Percentiles rank a stretch among this genome's conserved stretches.
Evolutionary conservation across 2,797 vertebrate species (phyloP).

Genomic region (Delichon dasypus): DNA sequence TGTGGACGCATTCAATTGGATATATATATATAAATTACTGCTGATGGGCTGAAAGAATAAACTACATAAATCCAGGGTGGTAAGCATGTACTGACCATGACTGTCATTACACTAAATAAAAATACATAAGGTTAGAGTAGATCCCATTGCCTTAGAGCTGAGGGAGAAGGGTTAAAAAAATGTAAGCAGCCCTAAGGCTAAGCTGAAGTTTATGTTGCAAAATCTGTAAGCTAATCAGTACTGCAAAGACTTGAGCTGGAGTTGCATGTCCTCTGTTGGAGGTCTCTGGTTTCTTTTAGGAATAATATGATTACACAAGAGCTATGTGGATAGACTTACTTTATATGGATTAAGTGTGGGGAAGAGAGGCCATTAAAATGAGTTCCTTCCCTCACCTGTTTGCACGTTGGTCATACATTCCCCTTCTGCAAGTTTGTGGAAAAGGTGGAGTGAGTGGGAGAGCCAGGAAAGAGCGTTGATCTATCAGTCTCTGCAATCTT

Average conservation of each 20-base stretch:
- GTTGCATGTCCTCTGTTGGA: neutral
- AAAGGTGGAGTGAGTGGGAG: neutral
- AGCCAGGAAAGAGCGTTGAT: neutral
- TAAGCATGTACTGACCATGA: neutral
- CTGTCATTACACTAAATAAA: neutral
- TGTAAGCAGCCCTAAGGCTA: neutral
- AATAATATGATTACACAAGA: neutral
- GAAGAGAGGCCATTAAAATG: neutral
- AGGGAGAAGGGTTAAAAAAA: neutral
- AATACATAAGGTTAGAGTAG: neutral
- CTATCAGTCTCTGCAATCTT: neutral
- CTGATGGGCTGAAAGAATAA: neutral
- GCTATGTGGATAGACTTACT: neutral
- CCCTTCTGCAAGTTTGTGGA: neutral
- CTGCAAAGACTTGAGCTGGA: neutral
- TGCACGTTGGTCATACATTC: neutral
- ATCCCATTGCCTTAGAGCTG: neutral
- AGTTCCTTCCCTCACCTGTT: neutral
- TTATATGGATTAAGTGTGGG: neutral
- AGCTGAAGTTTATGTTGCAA: neutral
- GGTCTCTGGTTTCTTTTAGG: neutral
- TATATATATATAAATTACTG: neutral
- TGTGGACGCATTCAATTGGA: neutral
- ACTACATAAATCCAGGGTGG: neutral
- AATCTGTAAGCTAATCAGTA: neutral